Percentiles rank a stretch among this genome's conserved stretches.
Conservation (phyloP, 2,888 invertebrate species). For the Cephus sareptanus region DNA sequence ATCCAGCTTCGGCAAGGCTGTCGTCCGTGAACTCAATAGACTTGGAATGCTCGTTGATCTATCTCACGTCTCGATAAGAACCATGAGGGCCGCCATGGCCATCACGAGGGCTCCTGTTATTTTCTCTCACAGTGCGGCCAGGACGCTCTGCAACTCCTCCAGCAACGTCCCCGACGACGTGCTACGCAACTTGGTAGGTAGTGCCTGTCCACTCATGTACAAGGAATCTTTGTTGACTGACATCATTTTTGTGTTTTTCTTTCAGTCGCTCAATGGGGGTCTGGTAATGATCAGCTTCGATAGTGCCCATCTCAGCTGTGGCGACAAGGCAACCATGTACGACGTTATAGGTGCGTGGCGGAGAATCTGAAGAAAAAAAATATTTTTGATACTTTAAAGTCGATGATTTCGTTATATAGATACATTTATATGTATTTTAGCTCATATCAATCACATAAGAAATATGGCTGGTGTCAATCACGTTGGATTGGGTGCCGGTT, state of each 20-base stretch:
- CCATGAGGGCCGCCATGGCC: conserved; percentile 73
- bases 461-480: conserved; percentile 75
- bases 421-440: conserved; percentile 46
- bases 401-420: not conserved
- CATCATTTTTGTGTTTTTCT: conserved; percentile 12
- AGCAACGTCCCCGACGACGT: conserved; percentile 73
- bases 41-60: conserved; percentile 78
- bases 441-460: conserved; percentile 75
- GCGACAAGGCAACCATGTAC: conserved; percentile 70
- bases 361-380: not conserved
- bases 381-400: not conserved
- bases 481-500: conserved; percentile 74
- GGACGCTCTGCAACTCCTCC: conserved; percentile 72
- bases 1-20: conserved; percentile 67
- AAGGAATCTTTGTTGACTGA: not conserved
- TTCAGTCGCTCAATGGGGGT: conserved; percentile 73
- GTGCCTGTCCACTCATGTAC: not conserved
- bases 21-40: conserved; percentile 76
- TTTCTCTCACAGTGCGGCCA: conserved; percentile 75
- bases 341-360: conserved; percentile 71
- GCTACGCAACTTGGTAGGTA: conserved; percentile 66
- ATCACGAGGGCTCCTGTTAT: conserved; percentile 75
- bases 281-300: conserved; percentile 77
- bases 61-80: conserved; percentile 73
- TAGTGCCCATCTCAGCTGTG: conserved; percentile 71